Evolutionary conservation across 2,888 invertebrate species (phyloP).

Genomic region (Idaea aversata): DNA sequence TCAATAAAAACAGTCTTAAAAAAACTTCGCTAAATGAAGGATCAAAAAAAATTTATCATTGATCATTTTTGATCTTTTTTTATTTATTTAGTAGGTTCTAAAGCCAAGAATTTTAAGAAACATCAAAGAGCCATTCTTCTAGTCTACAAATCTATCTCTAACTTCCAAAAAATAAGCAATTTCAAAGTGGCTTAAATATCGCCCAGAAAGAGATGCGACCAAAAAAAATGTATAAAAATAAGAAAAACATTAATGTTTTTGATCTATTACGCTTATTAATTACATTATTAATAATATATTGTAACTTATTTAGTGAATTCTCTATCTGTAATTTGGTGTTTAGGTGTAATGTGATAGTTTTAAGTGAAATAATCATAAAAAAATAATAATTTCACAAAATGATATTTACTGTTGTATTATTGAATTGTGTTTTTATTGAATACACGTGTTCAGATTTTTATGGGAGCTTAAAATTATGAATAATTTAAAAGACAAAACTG

Average conservation of each 20-base stretch:
- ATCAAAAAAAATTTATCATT: too few species aligned
- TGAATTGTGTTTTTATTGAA: not conserved
- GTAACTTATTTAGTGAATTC: slow-evolving; percentile 72
- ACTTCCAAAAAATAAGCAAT: slow-evolving; percentile 35
- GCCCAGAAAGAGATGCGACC: slow-evolving; percentile 28
- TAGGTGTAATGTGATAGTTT: slow-evolving; percentile 50
- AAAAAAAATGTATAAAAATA: slow-evolving; percentile 36
- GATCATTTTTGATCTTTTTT: too few species aligned
- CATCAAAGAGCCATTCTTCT: not conserved
- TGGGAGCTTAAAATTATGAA: not conserved
- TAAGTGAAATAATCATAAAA: slow-evolving; percentile 20
- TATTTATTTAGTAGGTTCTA: not conserved
- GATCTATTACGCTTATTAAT: slow-evolving; percentile 81
- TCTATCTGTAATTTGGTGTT: slow-evolving; percentile 72
- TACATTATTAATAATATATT: slow-evolving; percentile 62
- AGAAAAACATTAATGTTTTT: slow-evolving; percentile 73
- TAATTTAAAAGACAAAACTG: too few species aligned
- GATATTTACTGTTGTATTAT: not conserved
- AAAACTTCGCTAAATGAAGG: too few species aligned
- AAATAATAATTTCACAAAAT: slow-evolving; percentile 11
- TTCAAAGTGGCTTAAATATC: slow-evolving; percentile 41
- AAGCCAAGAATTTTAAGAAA: not conserved
- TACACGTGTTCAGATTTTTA: not conserved
- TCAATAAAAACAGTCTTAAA: too few species aligned
- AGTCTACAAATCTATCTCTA: not conserved